Base-by-base conservation (phyloP, 2,797 vertebrate genomes). In the Lithobates pipiens region DNA sequence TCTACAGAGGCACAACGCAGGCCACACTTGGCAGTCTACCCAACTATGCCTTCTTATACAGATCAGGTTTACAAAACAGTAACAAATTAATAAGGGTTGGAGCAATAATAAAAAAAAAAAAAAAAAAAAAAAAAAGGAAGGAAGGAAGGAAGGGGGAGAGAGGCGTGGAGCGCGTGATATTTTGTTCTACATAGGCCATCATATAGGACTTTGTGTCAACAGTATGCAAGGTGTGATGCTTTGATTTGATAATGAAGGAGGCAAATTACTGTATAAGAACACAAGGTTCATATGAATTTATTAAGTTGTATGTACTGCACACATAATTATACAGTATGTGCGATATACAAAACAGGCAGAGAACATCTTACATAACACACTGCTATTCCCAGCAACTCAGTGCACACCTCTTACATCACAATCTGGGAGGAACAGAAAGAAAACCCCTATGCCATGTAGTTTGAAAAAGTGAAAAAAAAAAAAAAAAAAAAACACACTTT, bases 241-340 rank as follows among this genome's bases (percentile, higher is more conserved):
- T 23, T 78, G 21, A 85, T 79, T 67, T 32, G 32, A 57, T n/a
- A 32, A 85, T 74, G 9, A 67, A 76, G 29, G 23, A 23, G n/a
- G 72, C 72, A 67, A 9, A 32, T 10, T 42, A 16, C 76, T 83
- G 72, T 75, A 87, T 68, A 83, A 83, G 85, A 73, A 87, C 76
- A 83, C 61, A 68, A 81, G 86, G 86, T 71, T 76, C 83, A 71
- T 79, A 78, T 77, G 81, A 65, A 83, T 46, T 67, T 71, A 86
- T 83, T 83, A 83, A 79, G 36, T 61, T 83, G 69, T 87, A 78
- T 87, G 86, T 80, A 84, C 81, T 84, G 81, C 74, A 84, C 86
- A 87, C 76, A 76, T 87, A 87, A 87, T 87, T 87, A 87, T 83
- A 57, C 54, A 57, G 54, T 18, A 87, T 50, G 75, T 78, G 76